A percentile compares a stretch with the other conserved stretches of the same genome.
Evolutionary conservation across 2,888 invertebrate species (phyloP).

Genomic region (Tinea semifulvella): DNA sequence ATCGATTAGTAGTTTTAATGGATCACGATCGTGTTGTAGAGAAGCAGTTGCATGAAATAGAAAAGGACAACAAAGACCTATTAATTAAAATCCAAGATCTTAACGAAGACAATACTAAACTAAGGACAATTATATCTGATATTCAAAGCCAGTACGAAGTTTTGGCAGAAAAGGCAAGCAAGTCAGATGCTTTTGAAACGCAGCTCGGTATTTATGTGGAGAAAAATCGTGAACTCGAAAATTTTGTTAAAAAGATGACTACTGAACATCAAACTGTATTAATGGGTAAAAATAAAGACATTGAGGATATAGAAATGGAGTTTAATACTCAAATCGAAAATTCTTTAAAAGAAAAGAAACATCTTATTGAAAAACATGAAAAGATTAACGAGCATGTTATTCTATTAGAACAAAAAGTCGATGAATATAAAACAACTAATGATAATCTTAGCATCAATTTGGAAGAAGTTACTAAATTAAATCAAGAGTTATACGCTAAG

Average conservation of each 20-base stretch:
- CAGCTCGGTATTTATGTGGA: constrained; percentile 38
- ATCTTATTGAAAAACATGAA: constrained; percentile 52
- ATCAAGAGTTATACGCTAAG: constrained; percentile 38
- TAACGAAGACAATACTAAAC: constrained; percentile 57
- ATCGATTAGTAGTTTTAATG: constrained; percentile 68
- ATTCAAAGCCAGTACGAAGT: constrained; percentile 45
- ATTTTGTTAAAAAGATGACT: constrained; percentile 39
- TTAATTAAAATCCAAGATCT: constrained; percentile 62
- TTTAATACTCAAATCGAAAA: constrained; percentile 55
- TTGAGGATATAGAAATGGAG: constrained; percentile 52
- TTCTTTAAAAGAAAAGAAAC: constrained; percentile 57
- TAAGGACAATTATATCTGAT: constrained; percentile 50
- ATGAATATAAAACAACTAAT: constrained; percentile 41
- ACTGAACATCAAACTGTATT: constrained; percentile 45
- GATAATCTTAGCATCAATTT: constrained; percentile 38
- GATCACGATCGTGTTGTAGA: constrained; percentile 71
- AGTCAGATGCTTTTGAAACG: constrained; percentile 35
- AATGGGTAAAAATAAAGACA: constrained; percentile 47
- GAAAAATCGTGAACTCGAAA: constrained; percentile 52
- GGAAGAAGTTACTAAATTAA: constrained; percentile 40
- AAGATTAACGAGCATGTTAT: constrained; percentile 56
- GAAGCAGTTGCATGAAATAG: constrained; percentile 68
- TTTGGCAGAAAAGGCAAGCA: constrained; percentile 41
- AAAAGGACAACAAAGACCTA: constrained; percentile 63
- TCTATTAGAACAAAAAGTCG: constrained; percentile 38